Evolutionary conservation across 2,888 invertebrate species (phyloP), one percentile per base, ranked within the genome.

Genomic region (Tryphoninae sp.): DNA sequence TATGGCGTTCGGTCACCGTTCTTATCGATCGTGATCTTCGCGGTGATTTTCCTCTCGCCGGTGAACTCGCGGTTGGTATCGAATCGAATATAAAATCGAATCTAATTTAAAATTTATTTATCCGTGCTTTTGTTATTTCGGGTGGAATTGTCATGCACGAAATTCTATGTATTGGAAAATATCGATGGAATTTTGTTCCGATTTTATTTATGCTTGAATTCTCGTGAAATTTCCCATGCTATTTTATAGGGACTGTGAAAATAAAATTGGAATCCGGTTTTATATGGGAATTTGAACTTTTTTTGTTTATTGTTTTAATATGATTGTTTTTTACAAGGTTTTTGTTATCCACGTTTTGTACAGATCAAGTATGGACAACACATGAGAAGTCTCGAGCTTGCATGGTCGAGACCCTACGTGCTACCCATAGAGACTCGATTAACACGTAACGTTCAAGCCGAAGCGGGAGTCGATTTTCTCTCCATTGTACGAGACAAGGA

Each of bases 331-430:
- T 42, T 1, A 0, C 51, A n/a, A 42, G 2, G 61, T 33, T 53
- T 49, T 45, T 58, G n/a, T 26, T 45, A 26, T 51, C 0, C 40
- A 59, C 22, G 53, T 51, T 26, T 40, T 42, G 72, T 62, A 23
- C 69, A 91, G 91, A 86, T 84, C 75, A 91, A 92, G 69, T 93
- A 92, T 88, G 91, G 92, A 61, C 90, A 91, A 81, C 90, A 93
- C 85, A 91, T 93, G 86, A 91, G 92, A 81, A 89, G 87, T 26
- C 86, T 93, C 80, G 93, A 93, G 82, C 90, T 93, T 7, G 92
- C 92, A 6, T 93, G 93, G 93, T 90, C 92, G 1, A 90, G 92
- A 55, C 92, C 93, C 0, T 91, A 91, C 73, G 69, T 87, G n/a
- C 88, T 90, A 62, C 91, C 90, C 16, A 88, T 90, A 40, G 89